Base-by-base conservation (phyloP, 2,113 vertebrate genomes). In the Aythya baeri region DNA sequence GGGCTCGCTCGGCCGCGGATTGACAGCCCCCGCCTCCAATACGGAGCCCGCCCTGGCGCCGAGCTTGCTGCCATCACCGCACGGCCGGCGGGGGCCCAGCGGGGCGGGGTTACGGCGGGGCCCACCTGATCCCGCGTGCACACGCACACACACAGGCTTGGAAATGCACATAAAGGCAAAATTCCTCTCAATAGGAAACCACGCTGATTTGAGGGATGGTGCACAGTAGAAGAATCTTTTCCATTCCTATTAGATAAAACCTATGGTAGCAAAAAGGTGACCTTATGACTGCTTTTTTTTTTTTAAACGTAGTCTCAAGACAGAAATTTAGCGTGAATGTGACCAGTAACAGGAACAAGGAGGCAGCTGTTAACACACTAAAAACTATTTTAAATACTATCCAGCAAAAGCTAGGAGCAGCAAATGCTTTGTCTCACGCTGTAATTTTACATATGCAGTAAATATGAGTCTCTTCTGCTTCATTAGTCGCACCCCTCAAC, bases 11-110 rank as follows among this genome's bases (percentile, higher is more conserved):
- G 86, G 94, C 86, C 72, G 89, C 90, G 44, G 97, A 98, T 72
- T 91, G 97, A 96, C 98, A 91, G 61, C 91, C 66, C 74, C 67
- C 22, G 65, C 91, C 96, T 73, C 98, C 97, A 98, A 98, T 98
- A 61, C 62, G 27, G 68, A 82, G 93, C 80, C 81, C 13, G 89
- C 91, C 67, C 66, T 0, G 43, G 65, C 88, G 78, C 94, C 89
- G 92, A 68, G 94, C 50, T 57, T 34, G 92, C 91, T 29, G 62
- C 62, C 43, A 67, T 77, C 59, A 34, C 93, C 65, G 18, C 57
- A 81, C 50, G 91, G 94, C 97, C 96, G 96, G 88, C 84, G 54
- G 88, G 87, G 82, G 74, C 62, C 65, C 80, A 23, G 41, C 34
- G 79, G 88, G 86, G 95, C 96, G 94, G 98, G 95, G 96, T 95